Evolutionary conservation across 2,888 invertebrate species (phyloP).

Genomic region (Sylvicola fuscatus): DNA sequence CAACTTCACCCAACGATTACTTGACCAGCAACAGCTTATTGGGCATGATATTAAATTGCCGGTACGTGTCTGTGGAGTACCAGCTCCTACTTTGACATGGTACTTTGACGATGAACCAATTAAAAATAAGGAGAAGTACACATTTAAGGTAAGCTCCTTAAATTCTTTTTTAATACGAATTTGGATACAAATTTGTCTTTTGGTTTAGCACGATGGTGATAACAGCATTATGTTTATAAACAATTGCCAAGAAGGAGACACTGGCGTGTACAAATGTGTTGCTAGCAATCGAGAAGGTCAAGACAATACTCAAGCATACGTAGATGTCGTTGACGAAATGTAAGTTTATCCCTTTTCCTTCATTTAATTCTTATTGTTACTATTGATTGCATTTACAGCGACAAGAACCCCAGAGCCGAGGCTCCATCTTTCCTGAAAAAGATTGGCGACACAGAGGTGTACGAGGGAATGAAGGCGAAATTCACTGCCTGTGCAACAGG

Average conservation of each 20-base stretch:
- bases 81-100: constrained; percentile 72
- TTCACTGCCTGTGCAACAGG: constrained; percentile 86
- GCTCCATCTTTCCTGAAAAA: constrained; percentile 75
- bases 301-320: constrained; percentile 47
- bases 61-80: constrained; percentile 60
- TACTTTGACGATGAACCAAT: constrained; percentile 62
- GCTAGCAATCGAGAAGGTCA: constrained; percentile 66
- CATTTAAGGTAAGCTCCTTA: constrained; percentile 26
- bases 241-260: constrained; percentile 43
- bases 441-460: constrained; percentile 72
- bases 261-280: constrained; percentile 54
- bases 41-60: constrained; percentile 65
- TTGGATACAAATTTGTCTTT: not conserved
- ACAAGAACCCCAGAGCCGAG: constrained; percentile 52
- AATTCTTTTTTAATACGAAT: not conserved
- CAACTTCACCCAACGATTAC: constrained; percentile 46
- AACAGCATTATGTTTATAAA: constrained; percentile 53
- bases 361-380: constrained; percentile 1
- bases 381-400: constrained; percentile 26
- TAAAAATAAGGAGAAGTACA: constrained; percentile 46
- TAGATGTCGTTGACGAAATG: constrained; percentile 69
- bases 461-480: constrained; percentile 73
- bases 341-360: constrained; percentile 29
- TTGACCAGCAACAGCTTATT: constrained; percentile 41
- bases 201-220: constrained; percentile 49